Conservation (phyloP, 2,113 vertebrate species). For the Hystrix cristata region DNA sequence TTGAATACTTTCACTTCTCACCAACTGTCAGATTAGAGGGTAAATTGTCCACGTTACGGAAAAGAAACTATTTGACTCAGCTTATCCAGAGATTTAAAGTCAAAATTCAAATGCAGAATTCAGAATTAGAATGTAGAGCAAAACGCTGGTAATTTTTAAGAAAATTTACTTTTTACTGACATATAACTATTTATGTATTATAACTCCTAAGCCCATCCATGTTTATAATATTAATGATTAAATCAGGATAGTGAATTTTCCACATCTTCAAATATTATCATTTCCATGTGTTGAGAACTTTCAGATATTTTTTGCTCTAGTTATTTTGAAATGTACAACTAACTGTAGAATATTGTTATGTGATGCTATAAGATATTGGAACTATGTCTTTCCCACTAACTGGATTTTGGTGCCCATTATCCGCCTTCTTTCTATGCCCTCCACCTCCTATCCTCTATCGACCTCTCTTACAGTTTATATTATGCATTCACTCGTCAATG, state of each 20-base stretch:
- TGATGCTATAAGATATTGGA: not conserved
- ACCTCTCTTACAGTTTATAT: not conserved
- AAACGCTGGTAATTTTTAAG: not conserved
- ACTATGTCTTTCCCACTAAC: not conserved
- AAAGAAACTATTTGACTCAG: not conserved
- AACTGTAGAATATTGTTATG: not conserved
- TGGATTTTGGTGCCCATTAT: not conserved
- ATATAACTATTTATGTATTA: not conserved
- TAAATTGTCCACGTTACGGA: not conserved
- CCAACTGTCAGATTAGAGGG: not conserved
- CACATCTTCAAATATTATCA: not conserved
- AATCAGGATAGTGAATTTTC: not conserved
- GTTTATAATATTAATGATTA: not conserved
- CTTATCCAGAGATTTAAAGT: not conserved
- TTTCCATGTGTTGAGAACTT: not conserved
- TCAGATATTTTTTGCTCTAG: not conserved
- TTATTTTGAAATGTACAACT: not conserved
- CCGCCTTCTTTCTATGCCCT: not conserved
- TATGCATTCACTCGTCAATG: not conserved
- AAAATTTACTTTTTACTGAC: not conserved
- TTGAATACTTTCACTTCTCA: not conserved
- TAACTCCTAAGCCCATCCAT: not conserved
- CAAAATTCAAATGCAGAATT: not conserved
- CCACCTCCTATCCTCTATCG: too few species aligned
- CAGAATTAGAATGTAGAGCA: not conserved